Evolutionary conservation across 2,888 invertebrate genomes (phyloP).

Genomic region (Polydrusus tereticollis): DNA sequence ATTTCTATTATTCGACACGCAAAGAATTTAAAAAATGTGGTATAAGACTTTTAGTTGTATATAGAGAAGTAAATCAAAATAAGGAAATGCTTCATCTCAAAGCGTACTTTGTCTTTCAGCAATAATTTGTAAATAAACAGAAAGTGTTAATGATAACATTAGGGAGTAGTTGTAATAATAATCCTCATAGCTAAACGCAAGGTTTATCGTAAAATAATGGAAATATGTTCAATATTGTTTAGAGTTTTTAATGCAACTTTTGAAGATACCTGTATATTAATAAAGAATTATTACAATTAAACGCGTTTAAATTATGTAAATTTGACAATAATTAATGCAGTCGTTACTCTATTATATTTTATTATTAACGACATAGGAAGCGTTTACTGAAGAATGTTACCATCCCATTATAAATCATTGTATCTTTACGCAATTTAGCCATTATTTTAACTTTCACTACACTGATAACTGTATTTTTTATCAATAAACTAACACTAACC

Average conservation of each 20-base stretch:
- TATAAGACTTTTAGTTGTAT: neutral
- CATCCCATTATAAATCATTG: slow-evolving; percentile 13
- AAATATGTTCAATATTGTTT: no score
- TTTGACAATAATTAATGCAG: neutral
- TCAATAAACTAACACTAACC: slow-evolving; percentile 14
- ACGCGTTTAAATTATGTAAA: slow-evolving; percentile 9
- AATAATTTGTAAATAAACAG: slow-evolving; percentile 15
- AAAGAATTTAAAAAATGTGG: neutral
- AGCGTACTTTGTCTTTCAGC: slow-evolving; percentile 12
- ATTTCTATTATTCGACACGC: neutral
- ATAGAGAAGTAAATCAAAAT: slow-evolving; percentile 4
- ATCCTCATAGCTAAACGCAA: no score
- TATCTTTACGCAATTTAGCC: slow-evolving; percentile 14
- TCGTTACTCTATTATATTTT: neutral
- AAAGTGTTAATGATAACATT: slow-evolving; percentile 15
- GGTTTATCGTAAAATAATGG: no score
- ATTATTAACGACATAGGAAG: slow-evolving; percentile 24
- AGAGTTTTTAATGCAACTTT: no score
- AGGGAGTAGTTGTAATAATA: slow-evolving; percentile 1
- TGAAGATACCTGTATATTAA: neutral
- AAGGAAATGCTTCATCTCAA: slow-evolving; percentile 14
- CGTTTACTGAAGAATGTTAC: slow-evolving; percentile 5
- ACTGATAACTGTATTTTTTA: slow-evolving; percentile 20
- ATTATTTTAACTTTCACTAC: slow-evolving; percentile 25
- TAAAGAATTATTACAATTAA: no score